phyloP scores from a whole-genome alignment of 2,888 invertebrate genomes.

The Rhorus exstirpatorius region DNA sequence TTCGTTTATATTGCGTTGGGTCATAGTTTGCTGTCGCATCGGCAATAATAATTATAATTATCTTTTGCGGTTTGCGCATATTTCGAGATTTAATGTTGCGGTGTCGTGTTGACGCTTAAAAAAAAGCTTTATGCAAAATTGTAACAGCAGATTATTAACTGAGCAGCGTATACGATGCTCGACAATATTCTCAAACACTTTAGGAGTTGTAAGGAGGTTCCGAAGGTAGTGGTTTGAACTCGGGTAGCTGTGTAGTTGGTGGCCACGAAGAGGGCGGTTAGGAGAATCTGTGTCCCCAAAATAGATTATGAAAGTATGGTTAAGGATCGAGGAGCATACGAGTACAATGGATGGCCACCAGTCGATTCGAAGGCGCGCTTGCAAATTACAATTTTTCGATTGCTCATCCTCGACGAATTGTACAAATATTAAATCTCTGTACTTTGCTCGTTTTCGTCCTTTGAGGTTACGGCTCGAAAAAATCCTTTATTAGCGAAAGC shows the following conservation, averaged over 20 bases:
- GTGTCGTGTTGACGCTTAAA: no score
- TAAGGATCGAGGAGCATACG: neutral
- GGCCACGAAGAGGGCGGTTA: no score
- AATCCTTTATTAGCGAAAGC: constrained; percentile 44
- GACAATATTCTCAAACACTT: no score
- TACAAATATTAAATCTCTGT: neutral
- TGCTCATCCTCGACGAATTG: constrained; percentile 19
- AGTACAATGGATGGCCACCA: constrained; percentile 52
- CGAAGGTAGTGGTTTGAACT: no score
- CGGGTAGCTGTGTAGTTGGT: neutral
- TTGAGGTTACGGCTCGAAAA: constrained; percentile 34
- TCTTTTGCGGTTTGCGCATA: no score
- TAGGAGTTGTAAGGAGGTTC: no score
- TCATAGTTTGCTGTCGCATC: no score
- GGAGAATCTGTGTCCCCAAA: neutral
- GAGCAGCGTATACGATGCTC: no score
- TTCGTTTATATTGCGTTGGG: no score
- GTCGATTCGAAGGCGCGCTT: constrained; percentile 39
- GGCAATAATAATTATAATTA: no score
- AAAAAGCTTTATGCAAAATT: neutral
- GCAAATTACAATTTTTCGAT: constrained; percentile 59
- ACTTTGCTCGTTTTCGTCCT: constrained; percentile 3
- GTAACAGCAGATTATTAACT: neutral
- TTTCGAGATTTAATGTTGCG: no score
- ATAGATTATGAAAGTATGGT: constrained; percentile 51